Conservation (phyloP, 2,113 vertebrate genomes). For the Tylochromis polylepis region DNA sequence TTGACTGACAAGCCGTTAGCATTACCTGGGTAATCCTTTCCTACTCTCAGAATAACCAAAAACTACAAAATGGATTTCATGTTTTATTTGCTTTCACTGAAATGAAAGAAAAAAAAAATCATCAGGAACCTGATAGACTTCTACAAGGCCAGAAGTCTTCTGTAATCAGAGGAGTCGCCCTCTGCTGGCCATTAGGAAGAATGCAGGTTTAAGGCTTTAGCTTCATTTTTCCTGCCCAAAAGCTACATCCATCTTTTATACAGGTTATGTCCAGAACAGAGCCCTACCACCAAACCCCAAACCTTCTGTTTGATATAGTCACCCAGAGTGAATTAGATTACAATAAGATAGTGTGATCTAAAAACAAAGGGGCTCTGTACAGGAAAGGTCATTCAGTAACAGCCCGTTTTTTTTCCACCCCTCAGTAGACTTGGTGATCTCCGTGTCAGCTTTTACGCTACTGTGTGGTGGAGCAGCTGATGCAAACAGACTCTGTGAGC, state of each 20-base stretch:
- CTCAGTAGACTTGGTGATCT: not conserved
- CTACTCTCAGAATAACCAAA: not conserved
- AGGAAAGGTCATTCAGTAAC: not conserved
- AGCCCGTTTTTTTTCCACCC: not conserved
- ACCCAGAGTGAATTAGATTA: not conserved
- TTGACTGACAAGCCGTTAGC: not conserved
- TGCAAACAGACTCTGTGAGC: not conserved
- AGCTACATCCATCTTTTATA: not conserved
- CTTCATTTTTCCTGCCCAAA: not conserved
- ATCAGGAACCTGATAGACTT: no score
- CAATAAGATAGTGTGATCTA: not conserved
- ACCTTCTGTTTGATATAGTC: not conserved
- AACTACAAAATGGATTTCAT: not conserved
- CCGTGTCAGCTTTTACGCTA: not conserved
- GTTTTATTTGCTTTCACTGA: not conserved
- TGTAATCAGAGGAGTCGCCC: not conserved
- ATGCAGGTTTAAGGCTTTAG: not conserved
- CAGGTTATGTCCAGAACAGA: not conserved
- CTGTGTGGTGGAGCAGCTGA: not conserved
- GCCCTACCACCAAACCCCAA: not conserved
- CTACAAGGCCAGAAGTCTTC: not conserved
- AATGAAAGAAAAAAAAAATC: no score
- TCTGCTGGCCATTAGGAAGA: not conserved
- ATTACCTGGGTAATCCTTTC: not conserved
- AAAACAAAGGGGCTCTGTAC: not conserved